Conservation (phyloP, 2,888 invertebrate species). For the Emmelina monodactyla region DNA sequence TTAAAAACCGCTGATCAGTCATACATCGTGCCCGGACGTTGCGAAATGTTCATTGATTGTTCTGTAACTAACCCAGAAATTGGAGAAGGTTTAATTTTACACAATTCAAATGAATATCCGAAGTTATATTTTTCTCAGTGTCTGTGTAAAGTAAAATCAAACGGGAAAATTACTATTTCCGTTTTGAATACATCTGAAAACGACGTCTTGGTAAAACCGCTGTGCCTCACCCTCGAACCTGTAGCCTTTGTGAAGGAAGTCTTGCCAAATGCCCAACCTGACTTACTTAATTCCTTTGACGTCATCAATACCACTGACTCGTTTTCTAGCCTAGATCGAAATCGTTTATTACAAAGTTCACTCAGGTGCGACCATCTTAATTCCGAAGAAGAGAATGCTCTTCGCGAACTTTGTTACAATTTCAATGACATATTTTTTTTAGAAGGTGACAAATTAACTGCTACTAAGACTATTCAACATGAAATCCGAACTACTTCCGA, state of each 20-base stretch:
- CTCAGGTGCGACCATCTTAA: too few relatives aligned
- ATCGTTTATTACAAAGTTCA: too few relatives aligned
- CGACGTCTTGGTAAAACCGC: neutral
- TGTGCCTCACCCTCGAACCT: neutral
- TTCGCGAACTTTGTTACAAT: neutral
- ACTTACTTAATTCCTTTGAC: neutral
- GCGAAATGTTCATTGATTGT: neutral
- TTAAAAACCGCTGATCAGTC: neutral
- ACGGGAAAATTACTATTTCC: slow-evolving; percentile 4
- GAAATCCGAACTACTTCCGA: neutral
- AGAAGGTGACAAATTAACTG: neutral
- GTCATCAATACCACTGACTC: neutral
- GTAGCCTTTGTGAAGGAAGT: neutral
- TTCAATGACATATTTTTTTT: neutral
- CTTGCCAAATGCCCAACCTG: neutral
- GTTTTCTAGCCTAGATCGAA: too few relatives aligned
- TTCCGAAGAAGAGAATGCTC: neutral
- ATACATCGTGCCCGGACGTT: slow-evolving; percentile 6
- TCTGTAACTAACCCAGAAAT: slow-evolving; percentile 1
- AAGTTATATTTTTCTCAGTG: slow-evolving; percentile 4
- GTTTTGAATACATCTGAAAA: slow-evolving; percentile 5
- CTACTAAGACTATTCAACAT: neutral
- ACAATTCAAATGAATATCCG: neutral
- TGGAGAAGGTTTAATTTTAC: slow-evolving; percentile 2
- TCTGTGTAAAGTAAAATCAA: slow-evolving; percentile 4